Evolutionary conservation across 2,113 vertebrate genomes (phyloP).

Genomic region (Albula glossodonta): DNA sequence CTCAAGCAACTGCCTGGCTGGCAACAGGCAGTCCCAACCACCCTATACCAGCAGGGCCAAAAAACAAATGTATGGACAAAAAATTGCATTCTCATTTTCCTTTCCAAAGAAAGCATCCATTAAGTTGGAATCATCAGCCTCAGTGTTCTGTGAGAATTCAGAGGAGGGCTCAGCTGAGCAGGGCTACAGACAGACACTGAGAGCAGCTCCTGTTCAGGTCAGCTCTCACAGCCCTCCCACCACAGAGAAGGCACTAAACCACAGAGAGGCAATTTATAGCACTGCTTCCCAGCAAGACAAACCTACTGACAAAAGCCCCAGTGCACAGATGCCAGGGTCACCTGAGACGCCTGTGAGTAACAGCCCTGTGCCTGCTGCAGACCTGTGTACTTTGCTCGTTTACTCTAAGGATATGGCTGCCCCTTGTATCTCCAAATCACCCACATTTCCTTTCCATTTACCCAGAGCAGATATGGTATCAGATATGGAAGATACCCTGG

Average conservation of each 20-base stretch:
- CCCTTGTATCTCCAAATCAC: neutral
- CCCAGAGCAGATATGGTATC: neutral
- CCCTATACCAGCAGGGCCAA: constrained; percentile 47
- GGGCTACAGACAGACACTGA: constrained; percentile 63
- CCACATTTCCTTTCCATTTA: neutral
- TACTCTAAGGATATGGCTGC: neutral
- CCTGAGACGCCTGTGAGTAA: constrained; percentile 39
- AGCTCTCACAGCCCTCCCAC: constrained; percentile 54
- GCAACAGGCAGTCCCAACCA: constrained; percentile 33
- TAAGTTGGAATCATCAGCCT: constrained; percentile 79
- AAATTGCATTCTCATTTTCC: constrained; percentile 77
- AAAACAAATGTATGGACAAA: constrained; percentile 64
- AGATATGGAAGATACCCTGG: neutral
- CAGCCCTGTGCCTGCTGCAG: constrained; percentile 14
- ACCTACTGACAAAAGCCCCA: constrained; percentile 30
- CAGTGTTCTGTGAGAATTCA: constrained; percentile 74
- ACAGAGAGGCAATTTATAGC: constrained; percentile 54
- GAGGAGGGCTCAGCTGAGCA: constrained; percentile 63
- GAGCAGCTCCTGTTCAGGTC: constrained; percentile 60
- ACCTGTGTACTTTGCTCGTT: neutral
- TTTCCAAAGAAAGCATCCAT: constrained; percentile 77
- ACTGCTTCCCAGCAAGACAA: constrained; percentile 43
- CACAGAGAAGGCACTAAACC: constrained; percentile 49
- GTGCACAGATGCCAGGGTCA: neutral
- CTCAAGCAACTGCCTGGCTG: neutral